A percentile compares a stretch with the other conserved stretches of the same genome.
These are phyloP conservation scores for Macquaria australasica DNA, from an alignment of 2,113 vertebrate species.

Conservation along the genomic window DNA sequence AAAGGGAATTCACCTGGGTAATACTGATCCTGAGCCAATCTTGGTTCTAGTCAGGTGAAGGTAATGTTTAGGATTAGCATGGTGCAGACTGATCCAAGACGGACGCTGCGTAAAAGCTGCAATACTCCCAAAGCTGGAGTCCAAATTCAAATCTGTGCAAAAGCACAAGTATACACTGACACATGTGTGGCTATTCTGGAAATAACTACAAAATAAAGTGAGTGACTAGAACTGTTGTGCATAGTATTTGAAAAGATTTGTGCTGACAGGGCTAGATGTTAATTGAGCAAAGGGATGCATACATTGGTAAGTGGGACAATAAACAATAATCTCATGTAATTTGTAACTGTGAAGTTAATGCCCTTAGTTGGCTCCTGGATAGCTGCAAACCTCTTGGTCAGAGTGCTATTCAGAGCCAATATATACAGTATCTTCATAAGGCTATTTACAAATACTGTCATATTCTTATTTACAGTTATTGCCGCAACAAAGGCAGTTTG, in stretches of 20 bases:
- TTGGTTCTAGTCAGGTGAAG: conserved; percentile 67
- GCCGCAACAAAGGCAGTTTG: conserved; percentile 57
- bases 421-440: conserved; percentile 62
- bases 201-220: conserved; percentile 54
- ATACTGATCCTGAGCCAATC: conserved; percentile 77
- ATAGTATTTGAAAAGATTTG: conserved; percentile 76
- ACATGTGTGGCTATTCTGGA: conserved; percentile 29
- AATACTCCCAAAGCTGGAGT: conserved; percentile 23
- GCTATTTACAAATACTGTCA: conserved; percentile 70
- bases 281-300: conserved; percentile 56
- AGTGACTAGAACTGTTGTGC: conserved; percentile 76
- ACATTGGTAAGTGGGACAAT: conserved; percentile 43
- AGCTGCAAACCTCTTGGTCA: conserved; percentile 51
- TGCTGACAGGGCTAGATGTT: conserved; percentile 69
- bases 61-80: conserved; percentile 48
- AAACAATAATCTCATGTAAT: conserved; percentile 46
- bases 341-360: conserved; percentile 69
- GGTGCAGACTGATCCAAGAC: conserved; percentile 47
- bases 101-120: conserved; percentile 2
- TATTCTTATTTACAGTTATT: conserved; percentile 73
- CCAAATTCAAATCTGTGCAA: conserved; percentile 39
- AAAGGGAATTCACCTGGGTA: conserved; percentile 52
- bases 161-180: conserved; percentile 39
- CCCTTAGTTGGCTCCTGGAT: conserved; percentile 63
- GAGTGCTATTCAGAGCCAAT: conserved; percentile 58